Evolutionary conservation across 2,113 vertebrate species (phyloP), one percentile per base, ranked within the genome.

Genomic region (Ovibos moschatus): DNA sequence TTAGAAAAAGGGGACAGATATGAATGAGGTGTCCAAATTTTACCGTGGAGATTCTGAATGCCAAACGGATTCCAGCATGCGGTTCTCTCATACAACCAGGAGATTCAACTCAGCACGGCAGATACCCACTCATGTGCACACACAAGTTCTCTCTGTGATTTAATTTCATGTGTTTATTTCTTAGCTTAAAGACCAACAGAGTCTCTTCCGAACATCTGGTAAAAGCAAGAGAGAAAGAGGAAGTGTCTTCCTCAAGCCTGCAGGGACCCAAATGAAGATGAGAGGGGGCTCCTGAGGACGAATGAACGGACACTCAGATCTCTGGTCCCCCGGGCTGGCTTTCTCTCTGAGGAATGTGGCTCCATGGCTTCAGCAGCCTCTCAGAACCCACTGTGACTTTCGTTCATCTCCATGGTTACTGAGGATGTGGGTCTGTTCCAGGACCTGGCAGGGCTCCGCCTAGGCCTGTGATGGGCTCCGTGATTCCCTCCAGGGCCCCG

Each of bases 121-220:
- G 47, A 86, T 4, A 33, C 12, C 28, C 53, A 87, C 57, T 43
- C n/a, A 3, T 11, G 51, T 27, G 28, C 6, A 19, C 40, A 78
- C 87, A 79, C 19, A 57, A 25, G 8, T 60, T 64, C 51, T 87
- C 53, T 78, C 67, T 15, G 36, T 58, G 79, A 85, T 58, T 55
- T 21, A 27, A 40, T 43, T 40, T 71, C 6, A 47, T 79, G 51
- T 43, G n/a, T 98, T 98, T 97, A 98, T 97, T 98, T 95, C 57
- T 87, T 86, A 86, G 89, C n/a, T 50, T 23, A 95, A 67, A 60
- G 45, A 89, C 43, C 33, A 47, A 27, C 40, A 30, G 19, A 7
- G 6, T 43, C 7, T 89, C 67, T 95, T 94, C 43, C 36, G 40
- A 81, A 27, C 74, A 47, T 58, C 33, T 91, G 45, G 25, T 27